Evolutionary conservation across 2,888 invertebrate genomes (phyloP), one percentile per base, ranked within the genome.

Genomic region (Napeogenes sylphis): DNA sequence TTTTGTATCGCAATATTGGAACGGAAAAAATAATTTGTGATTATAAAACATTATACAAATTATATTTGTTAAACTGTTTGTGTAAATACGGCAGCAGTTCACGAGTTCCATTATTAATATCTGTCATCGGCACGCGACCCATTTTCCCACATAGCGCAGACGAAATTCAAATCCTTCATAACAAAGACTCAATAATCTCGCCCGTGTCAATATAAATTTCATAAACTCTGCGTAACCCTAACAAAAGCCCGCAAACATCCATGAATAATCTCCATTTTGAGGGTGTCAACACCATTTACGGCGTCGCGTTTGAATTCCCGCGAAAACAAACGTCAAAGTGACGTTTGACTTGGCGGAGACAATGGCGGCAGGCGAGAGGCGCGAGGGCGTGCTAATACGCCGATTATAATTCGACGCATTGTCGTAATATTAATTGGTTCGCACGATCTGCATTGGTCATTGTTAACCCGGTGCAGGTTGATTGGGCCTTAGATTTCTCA

Each of bases 191-290:
- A 77, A 86, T 86, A 87, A 87, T 86, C 86, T 84, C 77, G 76
- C 81, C 81, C 85, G 84, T 85, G 85, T 85, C 85, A 85, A 86
- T 85, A 85, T 87, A 87, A 87, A 87, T 87, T 86, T 87, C 86
- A 86, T 86, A 87, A 86, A 86, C 85, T 84, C 84, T 71, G 81
- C 79, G 77, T 80, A 82, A 80, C 83, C 80, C 83, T 78, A 77
- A 86, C 86, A 85, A 86, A 42, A 78, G 82, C 75, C 77, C 79
- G 82, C 85, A 85, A 86, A 86, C 85, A 84, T 85, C 86, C 86
- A 87, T 87, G 87, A 87, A 87, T 87, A 87, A 87, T 87, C 86
- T 85, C 84, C 83, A 85, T 86, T 84, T 84, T 85, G 86, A 83
- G 85, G 86, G 86, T 85, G 87, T 87, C 87, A 87, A 84, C 86